phyloP scores from a whole-genome alignment of 2,797 vertebrate genomes.

The Pangasius larnaudii region DNA sequence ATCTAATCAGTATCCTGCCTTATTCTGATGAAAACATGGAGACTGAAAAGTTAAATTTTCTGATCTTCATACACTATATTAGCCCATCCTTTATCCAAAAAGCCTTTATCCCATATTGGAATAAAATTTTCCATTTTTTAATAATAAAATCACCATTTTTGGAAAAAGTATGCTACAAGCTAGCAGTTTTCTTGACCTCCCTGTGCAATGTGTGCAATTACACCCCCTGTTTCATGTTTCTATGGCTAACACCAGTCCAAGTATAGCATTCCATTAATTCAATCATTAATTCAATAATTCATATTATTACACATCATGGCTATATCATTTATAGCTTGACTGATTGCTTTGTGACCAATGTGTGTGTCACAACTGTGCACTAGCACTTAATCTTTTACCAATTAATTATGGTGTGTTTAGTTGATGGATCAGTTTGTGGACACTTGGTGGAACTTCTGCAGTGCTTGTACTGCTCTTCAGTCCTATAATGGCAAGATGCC shows the following conservation, averaged over 20 bases:
- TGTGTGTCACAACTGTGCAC: background rate
- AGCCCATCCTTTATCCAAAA: background rate
- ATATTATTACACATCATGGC: background rate
- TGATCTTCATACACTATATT: background rate
- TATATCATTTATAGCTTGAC: background rate
- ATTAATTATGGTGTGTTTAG: background rate
- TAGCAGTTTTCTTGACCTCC: background rate
- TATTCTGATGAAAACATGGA: background rate
- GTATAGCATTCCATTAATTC: background rate
- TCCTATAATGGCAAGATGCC: background rate
- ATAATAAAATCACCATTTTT: background rate
- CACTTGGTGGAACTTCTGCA: background rate
- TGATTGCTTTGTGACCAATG: background rate
- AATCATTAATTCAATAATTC: too few relatives aligned
- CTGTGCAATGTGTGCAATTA: background rate
- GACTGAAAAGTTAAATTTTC: background rate
- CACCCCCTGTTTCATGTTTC: background rate
- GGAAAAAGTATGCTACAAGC: background rate
- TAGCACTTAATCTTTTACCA: background rate
- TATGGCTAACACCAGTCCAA: background rate
- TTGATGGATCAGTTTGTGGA: background rate
- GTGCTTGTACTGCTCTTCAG: background rate
- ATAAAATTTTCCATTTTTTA: background rate
- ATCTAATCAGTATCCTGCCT: background rate
- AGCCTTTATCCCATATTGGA: background rate